Evolutionary conservation across 2,888 invertebrate genomes (phyloP).

Genomic region (Pimpla rufipes): DNA sequence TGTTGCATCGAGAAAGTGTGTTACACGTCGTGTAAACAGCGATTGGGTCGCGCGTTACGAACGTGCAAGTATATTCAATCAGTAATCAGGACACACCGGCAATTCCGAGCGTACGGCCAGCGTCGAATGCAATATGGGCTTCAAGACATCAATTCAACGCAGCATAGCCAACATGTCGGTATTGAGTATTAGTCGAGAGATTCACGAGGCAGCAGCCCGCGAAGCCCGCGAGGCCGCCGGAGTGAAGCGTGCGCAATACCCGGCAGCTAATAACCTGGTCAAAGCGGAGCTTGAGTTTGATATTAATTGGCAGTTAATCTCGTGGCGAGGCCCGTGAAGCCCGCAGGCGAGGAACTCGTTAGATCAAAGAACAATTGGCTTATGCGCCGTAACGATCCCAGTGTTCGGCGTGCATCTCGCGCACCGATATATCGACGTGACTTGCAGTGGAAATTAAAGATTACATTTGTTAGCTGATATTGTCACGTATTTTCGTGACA

Average conservation of each 20-base stretch:
- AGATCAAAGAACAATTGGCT: slow-evolving; percentile 37
- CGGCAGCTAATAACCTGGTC: slow-evolving; percentile 32
- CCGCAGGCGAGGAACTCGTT: slow-evolving; percentile 18
- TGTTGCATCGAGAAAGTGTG: slow-evolving; percentile 9
- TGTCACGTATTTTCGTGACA: no score
- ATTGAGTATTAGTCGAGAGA: slow-evolving; percentile 50
- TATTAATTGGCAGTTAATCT: slow-evolving; percentile 59
- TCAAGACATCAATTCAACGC: slow-evolving; percentile 14
- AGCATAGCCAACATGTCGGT: slow-evolving; percentile 25
- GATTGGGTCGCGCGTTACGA: slow-evolving; percentile 5
- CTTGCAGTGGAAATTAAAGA: no score
- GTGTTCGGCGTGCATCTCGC: slow-evolving; percentile 15
- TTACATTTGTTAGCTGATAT: no score
- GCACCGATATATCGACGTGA: not conserved
- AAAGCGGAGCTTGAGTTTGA: slow-evolving; percentile 35
- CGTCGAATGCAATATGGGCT: not conserved
- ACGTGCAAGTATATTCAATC: slow-evolving; percentile 40
- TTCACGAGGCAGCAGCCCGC: slow-evolving; percentile 26
- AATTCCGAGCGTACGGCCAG: slow-evolving; percentile 24
- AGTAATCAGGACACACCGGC: slow-evolving; percentile 44
- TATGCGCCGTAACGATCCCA: not conserved
- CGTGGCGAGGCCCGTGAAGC: slow-evolving; percentile 15
- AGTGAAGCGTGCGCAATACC: slow-evolving; percentile 8
- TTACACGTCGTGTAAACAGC: slow-evolving; percentile 16
- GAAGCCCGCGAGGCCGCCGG: slow-evolving; percentile 29